These are phyloP conservation scores for Polyodon spathula DNA, from an alignment of 2,113 vertebrate species.

Conservation along the genomic window DNA sequence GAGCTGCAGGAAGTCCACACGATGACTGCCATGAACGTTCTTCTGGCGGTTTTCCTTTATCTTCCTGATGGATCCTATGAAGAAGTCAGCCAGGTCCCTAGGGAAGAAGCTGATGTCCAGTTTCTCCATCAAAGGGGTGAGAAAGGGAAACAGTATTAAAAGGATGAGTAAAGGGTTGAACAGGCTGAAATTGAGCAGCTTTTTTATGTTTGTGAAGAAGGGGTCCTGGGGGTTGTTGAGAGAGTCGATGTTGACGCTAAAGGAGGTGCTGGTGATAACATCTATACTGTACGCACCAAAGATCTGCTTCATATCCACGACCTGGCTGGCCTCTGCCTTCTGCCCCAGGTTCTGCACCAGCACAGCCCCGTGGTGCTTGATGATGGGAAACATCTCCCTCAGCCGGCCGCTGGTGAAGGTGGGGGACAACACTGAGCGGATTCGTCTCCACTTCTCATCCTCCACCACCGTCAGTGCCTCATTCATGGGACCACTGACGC, in stretches of 20 bases:
- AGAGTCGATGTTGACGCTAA: conserved; percentile 74
- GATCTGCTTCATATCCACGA: conserved; percentile 31
- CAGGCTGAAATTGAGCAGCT: conserved; percentile 50
- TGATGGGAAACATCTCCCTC: conserved; percentile 41
- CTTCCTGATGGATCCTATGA: conserved; percentile 23
- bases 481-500: conserved; percentile 23
- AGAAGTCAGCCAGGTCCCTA: conserved; percentile 18
- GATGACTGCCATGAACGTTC: conserved; percentile 22
- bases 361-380: no score
- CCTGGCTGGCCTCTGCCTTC: not conserved
- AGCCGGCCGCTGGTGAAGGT: conserved; percentile 59
- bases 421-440: conserved; percentile 51
- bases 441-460: conserved; percentile 58
- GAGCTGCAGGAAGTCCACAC: conserved; percentile 59
- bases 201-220: conserved; percentile 62
- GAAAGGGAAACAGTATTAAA: conserved; percentile 20
- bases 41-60: conserved; percentile 39
- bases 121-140: conserved; percentile 28
- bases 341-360: no score
- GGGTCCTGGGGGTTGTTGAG: conserved; percentile 71
- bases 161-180: conserved; percentile 40
- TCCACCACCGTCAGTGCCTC: conserved; percentile 41
- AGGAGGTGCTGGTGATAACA: conserved; percentile 64
- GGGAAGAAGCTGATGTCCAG: conserved; percentile 13
- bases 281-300: conserved; percentile 80